Evolutionary conservation across 2,113 vertebrate genomes (phyloP), one percentile per base, ranked within the genome.

Genomic region (Tachycineta bicolor): DNA sequence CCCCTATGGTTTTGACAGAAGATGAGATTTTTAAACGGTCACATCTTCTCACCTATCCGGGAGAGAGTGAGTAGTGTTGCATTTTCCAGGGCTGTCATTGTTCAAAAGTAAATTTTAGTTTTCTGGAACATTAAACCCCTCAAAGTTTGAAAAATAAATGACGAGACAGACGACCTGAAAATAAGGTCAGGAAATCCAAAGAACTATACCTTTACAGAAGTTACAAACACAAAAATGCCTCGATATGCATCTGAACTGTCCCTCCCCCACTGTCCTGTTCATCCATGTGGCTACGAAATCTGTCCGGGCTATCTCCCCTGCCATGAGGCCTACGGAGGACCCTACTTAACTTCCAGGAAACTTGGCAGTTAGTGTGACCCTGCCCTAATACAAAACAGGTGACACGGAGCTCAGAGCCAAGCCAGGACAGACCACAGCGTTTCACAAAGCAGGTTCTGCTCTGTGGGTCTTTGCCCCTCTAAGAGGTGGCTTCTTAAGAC

Each of bases 311-410:
- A 53, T 71, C 59, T 81, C 24, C 60, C 64, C 17, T 93, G 88
- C 68, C 60, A 12, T 5, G 64, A 93, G 64, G 71, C 79, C 73
- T 71, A 55, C 10, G 26, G 25, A 83, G 71, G 37, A 83, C 79
- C 56, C 82, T 53, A 29, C 22, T 23, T 12, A 70, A 75, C 67
- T 86, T 83, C 65, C 92, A 86, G 90, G 90, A 71, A 84, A 22
- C 60, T 49, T 60, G 56, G 75, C 71, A 39, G 39, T 47, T 33
- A 16, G 24, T 21, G 76, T 53, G 92, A 94, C 92, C 68, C 85
- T 85, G 47, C 39, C 71, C 74, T 90, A 93, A 89, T 33, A 82
- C 20, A 71, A 90, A 97, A 9, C 90, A 94, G 93, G 85, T 81
- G 93, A 88, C 67, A 50, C 2, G 0, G 63, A 83, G 62, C 71